Evolutionary conservation across 2,888 invertebrate genomes (phyloP), one percentile per base, ranked within the genome.

Genomic region (Harpalus rufipes): DNA sequence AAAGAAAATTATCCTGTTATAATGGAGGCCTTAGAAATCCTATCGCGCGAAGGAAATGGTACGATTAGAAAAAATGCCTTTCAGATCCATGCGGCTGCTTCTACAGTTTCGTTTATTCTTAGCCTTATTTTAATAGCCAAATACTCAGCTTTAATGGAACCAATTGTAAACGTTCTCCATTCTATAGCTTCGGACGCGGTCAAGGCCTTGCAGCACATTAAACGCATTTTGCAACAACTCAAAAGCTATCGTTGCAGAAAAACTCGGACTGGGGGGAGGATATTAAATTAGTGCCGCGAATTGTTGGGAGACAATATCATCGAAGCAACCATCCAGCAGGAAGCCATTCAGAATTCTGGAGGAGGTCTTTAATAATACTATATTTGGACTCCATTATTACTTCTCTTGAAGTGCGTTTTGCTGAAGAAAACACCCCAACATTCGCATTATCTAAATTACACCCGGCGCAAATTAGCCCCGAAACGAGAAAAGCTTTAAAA

Each of bases 81-180:
- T 68, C 87, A 88, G 86, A 82, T 89, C 39, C 86, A 87, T 87
- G 86, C 87, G 44, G 88, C 88, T 86, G 82, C 87, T 87, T 39
- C 58, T 6, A 86, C 39, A 86, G 41, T 84, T 74, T 61, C 80
- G 12, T 86, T 86, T 79, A 86, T 87, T 76, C 81, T 89, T 61
- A 25, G 86, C n/a, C 81, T 88, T 86, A 85, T 21, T 41, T 86
- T 88, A 85, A 86, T 88, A 87, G 87, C 87, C 32, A 87, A 87
- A 87, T 88, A 88, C 86, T 88, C 86, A 16, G 87, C 87, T 86
- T 86, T 88, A 85, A 59, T 87, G 84, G 87, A 88, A 87, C 87
- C 87, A 39, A 87, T 87, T 84, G 87, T 87, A 44, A 88, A 88
- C 86, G 86, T 65, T 59, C 86, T 88, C 81, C 87, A 58, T 1